Conservation (phyloP, 2,888 invertebrate species). For the Agrotis segetum region DNA sequence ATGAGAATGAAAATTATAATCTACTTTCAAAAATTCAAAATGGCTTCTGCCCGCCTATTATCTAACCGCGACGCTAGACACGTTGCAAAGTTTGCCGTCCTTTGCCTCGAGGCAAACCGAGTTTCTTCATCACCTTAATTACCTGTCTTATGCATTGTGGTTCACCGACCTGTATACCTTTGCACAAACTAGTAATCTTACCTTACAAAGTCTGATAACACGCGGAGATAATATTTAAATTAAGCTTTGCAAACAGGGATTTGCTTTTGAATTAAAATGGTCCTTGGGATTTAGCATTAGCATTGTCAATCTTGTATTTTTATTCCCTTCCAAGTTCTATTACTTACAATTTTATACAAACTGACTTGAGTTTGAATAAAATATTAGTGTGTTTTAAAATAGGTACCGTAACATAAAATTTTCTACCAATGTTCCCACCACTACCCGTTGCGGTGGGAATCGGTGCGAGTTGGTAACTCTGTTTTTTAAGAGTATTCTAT, state of each 20-base stretch:
- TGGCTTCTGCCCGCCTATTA: not conserved
- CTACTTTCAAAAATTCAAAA: constrained; percentile 35
- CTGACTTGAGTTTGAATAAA: no score
- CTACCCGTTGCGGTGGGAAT: no score
- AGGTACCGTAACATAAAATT: no score
- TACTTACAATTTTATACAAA: no score
- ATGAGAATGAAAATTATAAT: no score
- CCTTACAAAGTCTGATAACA: constrained; percentile 5
- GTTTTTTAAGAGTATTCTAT: no score
- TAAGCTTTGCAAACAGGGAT: constrained; percentile 15
- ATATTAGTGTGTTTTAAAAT: no score
- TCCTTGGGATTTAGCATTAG: constrained; percentile 5
- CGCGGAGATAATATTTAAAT: constrained; percentile 45
- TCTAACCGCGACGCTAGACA: constrained; percentile 41
- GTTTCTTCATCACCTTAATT: constrained; percentile 54
- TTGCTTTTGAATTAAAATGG: constrained; percentile 22
- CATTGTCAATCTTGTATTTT: constrained; percentile 6
- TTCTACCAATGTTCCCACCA: no score
- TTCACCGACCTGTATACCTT: constrained; percentile 37
- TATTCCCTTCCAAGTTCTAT: no score
- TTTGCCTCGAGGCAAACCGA: constrained; percentile 12
- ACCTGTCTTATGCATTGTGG: constrained; percentile 57
- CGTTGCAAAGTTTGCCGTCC: constrained; percentile 42
- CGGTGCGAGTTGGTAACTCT: no score
- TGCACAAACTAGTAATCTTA: constrained; percentile 43